Conservation (phyloP, 1,140 invertebrate genomes). For the Saccostrea glomerata region DNA sequence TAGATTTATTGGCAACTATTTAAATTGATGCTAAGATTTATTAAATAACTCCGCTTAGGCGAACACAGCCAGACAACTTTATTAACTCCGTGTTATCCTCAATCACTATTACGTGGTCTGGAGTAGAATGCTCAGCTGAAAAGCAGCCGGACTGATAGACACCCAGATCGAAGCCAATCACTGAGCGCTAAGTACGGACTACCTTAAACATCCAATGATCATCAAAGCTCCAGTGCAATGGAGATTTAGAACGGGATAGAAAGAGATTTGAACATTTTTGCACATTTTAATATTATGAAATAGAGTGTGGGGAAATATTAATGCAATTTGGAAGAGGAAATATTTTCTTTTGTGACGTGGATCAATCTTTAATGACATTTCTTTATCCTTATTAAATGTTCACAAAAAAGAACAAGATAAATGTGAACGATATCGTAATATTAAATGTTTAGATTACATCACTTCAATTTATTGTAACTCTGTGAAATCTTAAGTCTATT, state of each 20-base stretch:
- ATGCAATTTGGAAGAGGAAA: not conserved
- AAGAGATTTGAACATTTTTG: not conserved
- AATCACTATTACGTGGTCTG: slow-evolving; percentile 9
- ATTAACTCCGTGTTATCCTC: not conserved
- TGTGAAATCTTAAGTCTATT: not conserved
- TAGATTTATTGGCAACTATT: slow-evolving; percentile 29
- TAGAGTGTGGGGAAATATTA: not conserved
- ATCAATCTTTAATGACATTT: not conserved
- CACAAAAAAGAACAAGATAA: not conserved
- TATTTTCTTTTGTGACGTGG: not conserved
- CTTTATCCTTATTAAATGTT: not conserved
- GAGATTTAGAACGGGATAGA: not conserved
- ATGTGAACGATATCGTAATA: not conserved
- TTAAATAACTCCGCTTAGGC: slow-evolving; percentile 20
- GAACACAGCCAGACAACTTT: slow-evolving; percentile 1
- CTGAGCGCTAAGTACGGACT: not conserved
- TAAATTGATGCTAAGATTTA: slow-evolving; percentile 26
- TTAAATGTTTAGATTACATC: not conserved
- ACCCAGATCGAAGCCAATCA: not conserved
- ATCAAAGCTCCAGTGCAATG: not conserved
- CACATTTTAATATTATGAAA: not conserved
- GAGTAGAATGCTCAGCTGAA: slow-evolving; percentile 5
- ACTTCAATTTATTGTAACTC: not conserved
- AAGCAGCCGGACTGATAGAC: not conserved
- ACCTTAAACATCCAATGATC: not conserved